phyloP scores from a whole-genome alignment of 2,113 vertebrate genomes.

The Trochalopteron elliotii region DNA sequence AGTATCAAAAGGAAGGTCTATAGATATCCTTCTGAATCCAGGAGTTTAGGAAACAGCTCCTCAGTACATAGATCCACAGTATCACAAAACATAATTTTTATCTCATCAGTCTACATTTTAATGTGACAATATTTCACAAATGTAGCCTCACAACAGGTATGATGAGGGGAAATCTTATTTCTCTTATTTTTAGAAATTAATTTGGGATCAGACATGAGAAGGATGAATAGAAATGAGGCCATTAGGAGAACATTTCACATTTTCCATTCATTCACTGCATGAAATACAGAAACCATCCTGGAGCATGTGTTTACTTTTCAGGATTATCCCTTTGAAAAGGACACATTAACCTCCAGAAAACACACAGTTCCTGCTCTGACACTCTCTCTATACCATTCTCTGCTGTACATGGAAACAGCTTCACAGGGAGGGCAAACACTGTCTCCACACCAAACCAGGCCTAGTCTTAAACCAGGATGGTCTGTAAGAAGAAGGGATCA shows the following conservation, averaged over 20 bases:
- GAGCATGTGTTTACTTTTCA: neutral
- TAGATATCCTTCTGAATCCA: neutral
- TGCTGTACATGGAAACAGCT: neutral
- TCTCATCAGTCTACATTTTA: neutral
- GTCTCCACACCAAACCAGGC: neutral
- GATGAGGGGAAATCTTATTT: neutral
- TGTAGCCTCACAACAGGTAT: neutral
- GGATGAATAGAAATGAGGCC: neutral
- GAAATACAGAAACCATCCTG: neutral
- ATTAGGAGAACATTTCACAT: neutral
- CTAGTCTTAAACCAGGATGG: neutral
- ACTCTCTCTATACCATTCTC: neutral
- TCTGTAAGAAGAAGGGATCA: neutral
- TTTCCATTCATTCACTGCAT: neutral
- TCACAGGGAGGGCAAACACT: neutral
- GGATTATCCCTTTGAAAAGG: neutral
- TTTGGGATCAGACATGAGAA: neutral
- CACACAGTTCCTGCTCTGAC: neutral
- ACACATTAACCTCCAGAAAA: neutral
- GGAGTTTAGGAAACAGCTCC: neutral
- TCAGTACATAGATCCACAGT: too few species aligned
- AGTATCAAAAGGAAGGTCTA: neutral
- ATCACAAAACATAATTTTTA: fast-evolving
- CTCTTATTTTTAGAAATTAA: neutral
- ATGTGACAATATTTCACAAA: neutral